These are phyloP conservation scores for Porites divaricata DNA, from an alignment of 92 coral and sea anemone species.

Conservation along the genomic window DNA sequence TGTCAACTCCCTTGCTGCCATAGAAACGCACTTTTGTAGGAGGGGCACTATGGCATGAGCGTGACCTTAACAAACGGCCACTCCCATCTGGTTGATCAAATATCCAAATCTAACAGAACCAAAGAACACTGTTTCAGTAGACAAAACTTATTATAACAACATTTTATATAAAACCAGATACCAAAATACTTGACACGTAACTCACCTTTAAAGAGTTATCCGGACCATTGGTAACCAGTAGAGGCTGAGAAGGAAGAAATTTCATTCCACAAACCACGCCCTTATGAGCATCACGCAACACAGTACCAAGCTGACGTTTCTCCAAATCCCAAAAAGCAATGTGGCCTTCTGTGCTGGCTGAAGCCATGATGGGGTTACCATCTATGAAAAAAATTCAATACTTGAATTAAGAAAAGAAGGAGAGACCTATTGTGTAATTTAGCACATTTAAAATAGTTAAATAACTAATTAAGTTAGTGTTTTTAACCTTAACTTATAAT, in stretches of 20 bases:
- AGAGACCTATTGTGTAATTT: neutral
- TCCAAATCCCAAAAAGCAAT: slow-evolving; percentile 98
- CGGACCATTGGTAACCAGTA: slow-evolving; percentile 86
- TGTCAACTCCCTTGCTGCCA: slow-evolving; percentile 75
- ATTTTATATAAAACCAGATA: neutral
- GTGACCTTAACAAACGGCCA: slow-evolving; percentile 88
- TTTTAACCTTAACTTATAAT: too few species aligned
- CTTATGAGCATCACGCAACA: slow-evolving; percentile 86
- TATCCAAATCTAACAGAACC: slow-evolving; percentile 80
- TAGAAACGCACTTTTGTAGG: slow-evolving; percentile 91
- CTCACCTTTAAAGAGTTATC: slow-evolving; percentile 93
- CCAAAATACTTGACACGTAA: neutral
- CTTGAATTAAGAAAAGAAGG: neutral
- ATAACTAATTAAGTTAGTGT: too few species aligned
- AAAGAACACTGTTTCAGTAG: neutral
- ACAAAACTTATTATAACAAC: too few species aligned
- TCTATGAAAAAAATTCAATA: slow-evolving; percentile 43
- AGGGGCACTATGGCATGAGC: slow-evolving; percentile 97
- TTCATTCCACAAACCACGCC: slow-evolving; percentile 85
- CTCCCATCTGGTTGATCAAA: slow-evolving; percentile 98
- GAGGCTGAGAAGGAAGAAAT: slow-evolving; percentile 91
- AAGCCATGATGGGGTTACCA: slow-evolving; percentile 94
- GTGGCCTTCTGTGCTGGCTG: slow-evolving; percentile 93
- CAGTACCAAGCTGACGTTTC: slow-evolving; percentile 83
- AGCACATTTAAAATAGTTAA: too few species aligned